Conservation (phyloP, 2,797 vertebrate genomes). For the Furcifer pardalis region DNA sequence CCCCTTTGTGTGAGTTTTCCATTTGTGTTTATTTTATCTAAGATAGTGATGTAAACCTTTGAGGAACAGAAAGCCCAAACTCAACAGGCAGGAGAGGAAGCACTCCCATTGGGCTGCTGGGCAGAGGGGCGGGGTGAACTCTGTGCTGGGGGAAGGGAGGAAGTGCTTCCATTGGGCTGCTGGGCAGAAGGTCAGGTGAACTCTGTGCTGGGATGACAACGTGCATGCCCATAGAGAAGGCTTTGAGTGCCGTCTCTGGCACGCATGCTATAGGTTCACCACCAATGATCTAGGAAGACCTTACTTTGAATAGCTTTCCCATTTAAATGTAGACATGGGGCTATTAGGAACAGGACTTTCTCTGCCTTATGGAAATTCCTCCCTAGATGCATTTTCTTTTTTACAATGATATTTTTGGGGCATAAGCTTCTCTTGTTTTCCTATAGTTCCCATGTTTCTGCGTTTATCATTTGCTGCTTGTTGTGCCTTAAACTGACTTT, state of each 20-base stretch:
- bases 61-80: too few species aligned
- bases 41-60: too few species aligned
- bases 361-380: not conserved
- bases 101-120: too few species aligned
- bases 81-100: too few species aligned
- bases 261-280: too few species aligned
- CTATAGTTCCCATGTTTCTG: not conserved
- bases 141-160: too few species aligned
- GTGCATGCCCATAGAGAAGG: too few species aligned
- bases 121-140: too few species aligned
- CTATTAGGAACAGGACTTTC: not conserved
- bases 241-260: too few species aligned
- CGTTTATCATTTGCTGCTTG: not conserved
- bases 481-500: not conserved
- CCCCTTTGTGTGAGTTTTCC: not conserved
- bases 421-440: not conserved
- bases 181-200: too few species aligned
- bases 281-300: not conserved
- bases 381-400: not conserved
- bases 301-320: not conserved
- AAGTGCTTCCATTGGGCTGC: too few species aligned
- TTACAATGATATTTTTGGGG: not conserved
- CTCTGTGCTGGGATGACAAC: too few species aligned
- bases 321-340: not conserved
- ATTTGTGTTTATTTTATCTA: not conserved